Evolutionary conservation across 92 coral and sea anemone genomes (phyloP).

Genomic region (Chrysogorgia sp.): DNA sequence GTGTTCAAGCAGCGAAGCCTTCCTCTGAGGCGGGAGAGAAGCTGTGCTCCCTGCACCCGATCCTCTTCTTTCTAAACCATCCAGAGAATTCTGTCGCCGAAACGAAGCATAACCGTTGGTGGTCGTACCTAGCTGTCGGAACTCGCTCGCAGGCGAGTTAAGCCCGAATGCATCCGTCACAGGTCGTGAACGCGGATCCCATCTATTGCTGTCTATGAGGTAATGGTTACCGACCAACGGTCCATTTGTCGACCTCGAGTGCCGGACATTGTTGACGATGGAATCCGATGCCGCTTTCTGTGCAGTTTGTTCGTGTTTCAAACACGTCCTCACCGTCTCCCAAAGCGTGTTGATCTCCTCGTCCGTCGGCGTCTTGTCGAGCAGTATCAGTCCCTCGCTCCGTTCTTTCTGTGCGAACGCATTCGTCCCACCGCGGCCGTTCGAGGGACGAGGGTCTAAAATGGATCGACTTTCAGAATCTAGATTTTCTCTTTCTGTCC

Average conservation of each 20-base stretch:
- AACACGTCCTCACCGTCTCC: constrained; percentile 93
- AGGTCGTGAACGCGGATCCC: constrained; percentile 6
- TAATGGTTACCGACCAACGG: constrained; percentile 48
- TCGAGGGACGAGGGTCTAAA: not conserved
- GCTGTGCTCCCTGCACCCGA: constrained; percentile 79
- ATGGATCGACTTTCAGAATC: not conserved
- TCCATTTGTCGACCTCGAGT: constrained; percentile 73
- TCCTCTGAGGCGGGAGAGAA: constrained; percentile 42
- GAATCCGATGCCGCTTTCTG: constrained; percentile 97
- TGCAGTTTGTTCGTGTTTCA: constrained; percentile 65
- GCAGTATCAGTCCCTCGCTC: constrained; percentile 59
- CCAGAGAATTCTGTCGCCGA: constrained; percentile 82
- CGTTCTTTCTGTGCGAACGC: constrained; percentile 22
- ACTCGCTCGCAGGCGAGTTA: constrained; percentile 43
- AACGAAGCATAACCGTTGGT: constrained; percentile 41
- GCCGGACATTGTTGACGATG: constrained; percentile 84
- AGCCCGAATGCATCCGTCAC: constrained; percentile 14
- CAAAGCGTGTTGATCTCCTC: constrained; percentile 93
- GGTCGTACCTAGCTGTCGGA: constrained; percentile 35
- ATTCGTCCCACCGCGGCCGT: constrained; percentile 1
- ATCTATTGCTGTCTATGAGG: constrained; percentile 10
- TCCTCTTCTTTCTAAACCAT: constrained; percentile 74
- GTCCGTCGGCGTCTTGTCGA: constrained; percentile 95
- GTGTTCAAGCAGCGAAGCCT: constrained; percentile 78
- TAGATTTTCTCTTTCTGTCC: not conserved